Conservation (phyloP, 2,888 invertebrate species). For the Drosophila aldrichi region DNA sequence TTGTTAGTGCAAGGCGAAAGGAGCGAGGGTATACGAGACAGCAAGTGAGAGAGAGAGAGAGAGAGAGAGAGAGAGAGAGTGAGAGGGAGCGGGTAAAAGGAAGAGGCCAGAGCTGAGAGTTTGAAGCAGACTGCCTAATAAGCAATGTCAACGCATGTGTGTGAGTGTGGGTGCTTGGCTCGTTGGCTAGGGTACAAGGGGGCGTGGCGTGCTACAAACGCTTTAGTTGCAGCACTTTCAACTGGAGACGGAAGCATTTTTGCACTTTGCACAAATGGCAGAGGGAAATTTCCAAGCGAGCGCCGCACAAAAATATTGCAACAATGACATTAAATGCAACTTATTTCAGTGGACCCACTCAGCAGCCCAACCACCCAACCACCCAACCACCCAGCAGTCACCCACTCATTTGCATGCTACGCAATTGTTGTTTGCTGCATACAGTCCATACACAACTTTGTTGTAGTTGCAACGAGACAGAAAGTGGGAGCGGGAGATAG, state of each 20-base stretch:
- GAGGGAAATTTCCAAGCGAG: constrained; percentile 48
- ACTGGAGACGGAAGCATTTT: constrained; percentile 72
- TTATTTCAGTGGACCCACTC: constrained; percentile 63
- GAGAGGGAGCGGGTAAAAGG: not conserved
- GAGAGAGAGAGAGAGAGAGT: not conserved
- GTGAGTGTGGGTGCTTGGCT: not conserved
- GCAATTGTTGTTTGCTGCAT: constrained; percentile 35
- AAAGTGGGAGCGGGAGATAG: not conserved
- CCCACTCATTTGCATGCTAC: constrained; percentile 67
- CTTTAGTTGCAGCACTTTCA: constrained; percentile 51
- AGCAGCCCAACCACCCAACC: not conserved
- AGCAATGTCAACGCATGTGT: constrained; percentile 77
- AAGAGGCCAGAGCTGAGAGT: constrained; percentile 11
- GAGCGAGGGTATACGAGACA: not conserved
- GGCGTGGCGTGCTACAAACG: constrained; percentile 21
- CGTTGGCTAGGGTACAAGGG: not conserved
- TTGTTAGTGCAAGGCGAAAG: constrained; percentile 59
- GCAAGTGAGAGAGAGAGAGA: not conserved
- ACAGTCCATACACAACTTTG: constrained; percentile 52
- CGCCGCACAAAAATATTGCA: constrained; percentile 68
- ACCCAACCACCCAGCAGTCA: not conserved
- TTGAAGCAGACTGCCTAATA: constrained; percentile 54
- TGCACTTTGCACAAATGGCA: constrained; percentile 75
- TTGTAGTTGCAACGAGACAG: constrained; percentile 17
- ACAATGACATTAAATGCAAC: constrained; percentile 81